Evolutionary conservation across 2,113 vertebrate genomes (phyloP).

Genomic region (Toxostoma redivivum): DNA sequence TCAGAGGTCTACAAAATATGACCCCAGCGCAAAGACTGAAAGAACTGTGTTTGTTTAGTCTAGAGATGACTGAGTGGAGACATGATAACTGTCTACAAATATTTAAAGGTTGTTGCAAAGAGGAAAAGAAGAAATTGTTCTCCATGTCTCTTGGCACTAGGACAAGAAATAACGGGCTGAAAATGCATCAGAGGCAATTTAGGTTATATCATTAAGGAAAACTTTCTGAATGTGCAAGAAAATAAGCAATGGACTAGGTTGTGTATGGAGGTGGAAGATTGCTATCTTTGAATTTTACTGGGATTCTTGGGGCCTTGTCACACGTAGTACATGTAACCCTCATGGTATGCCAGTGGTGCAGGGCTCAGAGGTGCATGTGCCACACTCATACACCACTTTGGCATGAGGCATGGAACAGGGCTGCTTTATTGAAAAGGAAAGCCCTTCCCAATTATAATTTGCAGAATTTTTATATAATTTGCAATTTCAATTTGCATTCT

Average conservation of each 20-base stretch:
- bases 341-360: neutral
- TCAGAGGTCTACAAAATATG: slow-evolving; percentile 38
- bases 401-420: neutral
- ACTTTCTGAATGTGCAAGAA: neutral
- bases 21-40: neutral
- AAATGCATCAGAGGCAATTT: neutral
- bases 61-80: slow-evolving; percentile 22
- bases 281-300: neutral
- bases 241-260: neutral
- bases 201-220: slow-evolving; percentile 1
- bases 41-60: slow-evolving; percentile 60
- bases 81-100: slow-evolving; percentile 36
- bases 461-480: neutral
- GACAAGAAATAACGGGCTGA: slow-evolving; percentile 11
- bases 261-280: neutral
- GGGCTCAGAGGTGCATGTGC: neutral
- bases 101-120: slow-evolving; percentile 50
- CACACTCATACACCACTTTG: neutral
- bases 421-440: neutral
- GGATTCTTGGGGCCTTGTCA: neutral
- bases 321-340: neutral
- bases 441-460: neutral
- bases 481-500: neutral
- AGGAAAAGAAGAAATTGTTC: slow-evolving; percentile 51
- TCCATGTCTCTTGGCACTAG: slow-evolving; percentile 16